Conservation (phyloP, 2,797 vertebrate species). For the Scarus forsteni region DNA sequence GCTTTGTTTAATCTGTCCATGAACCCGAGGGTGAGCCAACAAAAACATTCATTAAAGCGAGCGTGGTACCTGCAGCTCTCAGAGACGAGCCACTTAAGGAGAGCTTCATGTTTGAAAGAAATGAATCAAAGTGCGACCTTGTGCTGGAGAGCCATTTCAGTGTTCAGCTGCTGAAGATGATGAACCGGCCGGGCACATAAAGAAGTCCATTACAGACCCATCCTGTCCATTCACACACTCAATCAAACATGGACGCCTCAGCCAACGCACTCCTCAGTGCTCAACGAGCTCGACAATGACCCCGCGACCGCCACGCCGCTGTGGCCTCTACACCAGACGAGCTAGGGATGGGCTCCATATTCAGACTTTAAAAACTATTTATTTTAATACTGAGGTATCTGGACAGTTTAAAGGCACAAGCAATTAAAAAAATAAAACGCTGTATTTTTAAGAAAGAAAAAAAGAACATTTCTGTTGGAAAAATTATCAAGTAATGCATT, state of each 20-base stretch:
- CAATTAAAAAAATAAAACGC: too few relatives aligned
- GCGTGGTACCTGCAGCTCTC: background rate
- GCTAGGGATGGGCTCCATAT: background rate
- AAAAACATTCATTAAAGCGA: conserved; percentile 14
- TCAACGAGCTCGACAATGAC: conserved; percentile 44
- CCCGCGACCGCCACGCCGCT: conserved; percentile 18
- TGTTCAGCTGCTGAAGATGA: conserved; percentile 28
- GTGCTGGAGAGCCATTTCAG: conserved; percentile 6
- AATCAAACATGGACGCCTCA: conserved; percentile 5
- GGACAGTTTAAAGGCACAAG: too few relatives aligned
- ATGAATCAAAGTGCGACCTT: conserved; percentile 49
- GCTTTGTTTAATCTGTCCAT: conserved; percentile 32
- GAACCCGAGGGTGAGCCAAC: conserved; percentile 23
- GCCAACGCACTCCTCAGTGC: conserved; percentile 9
- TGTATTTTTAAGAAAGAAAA: too few relatives aligned
- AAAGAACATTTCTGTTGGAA: too few relatives aligned
- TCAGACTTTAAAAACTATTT: too few relatives aligned
- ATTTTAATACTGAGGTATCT: too few relatives aligned
- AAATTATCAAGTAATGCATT: too few relatives aligned
- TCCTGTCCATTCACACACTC: conserved; percentile 37
- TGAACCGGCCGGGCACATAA: conserved; percentile 33
- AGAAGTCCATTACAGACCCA: conserved; percentile 36
- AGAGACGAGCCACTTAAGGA: conserved; percentile 19
- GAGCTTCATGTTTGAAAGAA: conserved; percentile 20
- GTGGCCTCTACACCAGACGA: conserved; percentile 16